Percentiles rank a stretch among this genome's conserved stretches.
phyloP scores from a whole-genome alignment of 2,113 vertebrate genomes.

The Girardinichthys multiradiatus region DNA sequence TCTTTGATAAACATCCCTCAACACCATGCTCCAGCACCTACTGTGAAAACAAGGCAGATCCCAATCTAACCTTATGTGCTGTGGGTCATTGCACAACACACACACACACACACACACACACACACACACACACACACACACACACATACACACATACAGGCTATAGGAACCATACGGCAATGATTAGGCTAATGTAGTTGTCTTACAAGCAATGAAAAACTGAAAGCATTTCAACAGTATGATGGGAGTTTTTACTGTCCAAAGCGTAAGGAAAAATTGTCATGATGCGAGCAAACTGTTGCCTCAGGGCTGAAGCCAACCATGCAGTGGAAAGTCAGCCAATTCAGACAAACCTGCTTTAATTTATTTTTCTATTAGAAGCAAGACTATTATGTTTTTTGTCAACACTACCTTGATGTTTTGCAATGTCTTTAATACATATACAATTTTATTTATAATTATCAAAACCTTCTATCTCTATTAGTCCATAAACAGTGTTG shows the following conservation, averaged over 20 bases:
- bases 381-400: slow-evolving; percentile 51
- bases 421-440: slow-evolving; percentile 33
- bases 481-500: slow-evolving; percentile 22
- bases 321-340: slow-evolving; percentile 36
- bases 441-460: slow-evolving; percentile 39
- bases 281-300: slow-evolving; percentile 68
- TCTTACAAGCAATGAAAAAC: slow-evolving; percentile 59
- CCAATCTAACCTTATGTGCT: slow-evolving; percentile 30
- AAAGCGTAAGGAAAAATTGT: slow-evolving; percentile 60
- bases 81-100: slow-evolving; percentile 42
- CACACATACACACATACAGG: slow-evolving; percentile 21
- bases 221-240: slow-evolving; percentile 59
- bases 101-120: slow-evolving; percentile 22
- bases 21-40: slow-evolving; percentile 42
- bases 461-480: slow-evolving; percentile 57
- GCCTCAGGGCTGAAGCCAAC: slow-evolving; percentile 66
- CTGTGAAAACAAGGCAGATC: slow-evolving; percentile 22
- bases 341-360: slow-evolving; percentile 51
- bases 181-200: slow-evolving; percentile 64
- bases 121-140: slow-evolving; percentile 30
- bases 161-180: slow-evolving; percentile 58
- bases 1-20: slow-evolving; percentile 2
- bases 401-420: slow-evolving; percentile 23
- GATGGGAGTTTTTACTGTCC: slow-evolving; percentile 62
- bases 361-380: slow-evolving; percentile 59